Conservation (phyloP, 2,888 invertebrate genomes). For the Brachylomia viminalis region DNA sequence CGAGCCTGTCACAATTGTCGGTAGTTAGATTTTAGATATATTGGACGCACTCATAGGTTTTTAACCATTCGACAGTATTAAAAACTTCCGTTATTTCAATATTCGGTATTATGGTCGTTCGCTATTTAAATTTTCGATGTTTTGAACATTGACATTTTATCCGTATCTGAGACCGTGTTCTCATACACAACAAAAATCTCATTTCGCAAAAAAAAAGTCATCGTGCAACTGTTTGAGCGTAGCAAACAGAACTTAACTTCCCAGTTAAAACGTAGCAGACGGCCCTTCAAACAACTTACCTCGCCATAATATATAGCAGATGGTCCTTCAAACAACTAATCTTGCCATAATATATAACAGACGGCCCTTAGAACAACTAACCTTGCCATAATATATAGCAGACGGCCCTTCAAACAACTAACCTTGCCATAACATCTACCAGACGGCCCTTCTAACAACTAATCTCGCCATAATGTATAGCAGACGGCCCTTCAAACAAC, state of each 20-base stretch:
- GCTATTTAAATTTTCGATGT: too few species aligned
- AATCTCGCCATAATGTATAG: conserved; percentile 39
- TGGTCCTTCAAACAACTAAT: conserved; percentile 51
- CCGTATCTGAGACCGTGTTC: not conserved
- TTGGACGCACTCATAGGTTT: too few species aligned
- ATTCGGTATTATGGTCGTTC: too few species aligned
- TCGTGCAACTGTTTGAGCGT: not conserved
- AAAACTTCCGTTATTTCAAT: too few species aligned
- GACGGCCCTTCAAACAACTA: conserved; percentile 53
- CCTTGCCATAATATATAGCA: conserved; percentile 35
- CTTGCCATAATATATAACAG: conserved; percentile 34
- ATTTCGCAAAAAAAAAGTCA: not conserved
- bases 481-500: too few species aligned
- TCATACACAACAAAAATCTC: not conserved
- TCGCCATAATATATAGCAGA: conserved; percentile 36
- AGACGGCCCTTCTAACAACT: conserved; percentile 50
- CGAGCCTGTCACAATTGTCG: too few species aligned
- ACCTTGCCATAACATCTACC: conserved; percentile 34
- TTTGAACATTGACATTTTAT: too few species aligned
- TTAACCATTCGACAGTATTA: too few species aligned
- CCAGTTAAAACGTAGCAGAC: not conserved
- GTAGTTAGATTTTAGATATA: too few species aligned
- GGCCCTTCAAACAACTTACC: conserved; percentile 42
- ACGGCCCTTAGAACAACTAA: conserved; percentile 49
- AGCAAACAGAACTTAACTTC: not conserved